These are phyloP conservation scores for Peromyscus maniculatus DNA, from an alignment of 2,113 vertebrate species.

Conservation along the genomic window DNA sequence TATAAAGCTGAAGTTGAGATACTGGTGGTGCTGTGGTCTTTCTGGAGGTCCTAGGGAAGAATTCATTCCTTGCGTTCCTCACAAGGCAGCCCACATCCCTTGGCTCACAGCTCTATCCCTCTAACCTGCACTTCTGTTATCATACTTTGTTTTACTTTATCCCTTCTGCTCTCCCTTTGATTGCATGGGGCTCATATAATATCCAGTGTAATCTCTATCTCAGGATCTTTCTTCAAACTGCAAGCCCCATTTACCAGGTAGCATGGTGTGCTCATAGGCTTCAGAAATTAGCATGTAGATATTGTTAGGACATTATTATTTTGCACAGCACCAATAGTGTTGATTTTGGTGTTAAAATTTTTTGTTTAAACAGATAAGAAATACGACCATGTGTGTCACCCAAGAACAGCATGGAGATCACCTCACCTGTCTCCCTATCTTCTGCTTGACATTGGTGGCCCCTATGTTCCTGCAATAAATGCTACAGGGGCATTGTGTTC, in stretches of 20 bases:
- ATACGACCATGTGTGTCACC: neutral
- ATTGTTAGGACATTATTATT: neutral
- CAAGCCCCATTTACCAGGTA: neutral
- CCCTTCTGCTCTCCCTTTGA: neutral
- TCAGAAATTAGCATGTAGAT: neutral
- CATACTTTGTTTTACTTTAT: neutral
- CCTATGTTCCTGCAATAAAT: neutral
- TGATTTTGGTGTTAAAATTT: slow-evolving; percentile 2
- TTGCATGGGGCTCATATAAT: neutral
- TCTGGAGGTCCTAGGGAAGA: neutral
- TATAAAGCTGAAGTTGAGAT: neutral
- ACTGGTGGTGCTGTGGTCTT: neutral
- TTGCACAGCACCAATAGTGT: neutral
- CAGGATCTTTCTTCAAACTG: neutral
- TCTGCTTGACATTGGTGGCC: neutral
- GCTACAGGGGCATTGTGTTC: neutral
- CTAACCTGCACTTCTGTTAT: neutral
- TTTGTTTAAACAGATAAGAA: neutral
- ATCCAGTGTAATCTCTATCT: neutral
- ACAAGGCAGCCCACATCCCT: neutral
- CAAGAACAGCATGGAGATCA: neutral
- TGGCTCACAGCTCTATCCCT: neutral
- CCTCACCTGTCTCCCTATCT: too few species aligned
- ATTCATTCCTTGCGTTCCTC: neutral
- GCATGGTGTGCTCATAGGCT: neutral